These are phyloP conservation scores for Scophthalmus maximus DNA, from an alignment of 2,113 vertebrate species.

Conservation along the genomic window DNA sequence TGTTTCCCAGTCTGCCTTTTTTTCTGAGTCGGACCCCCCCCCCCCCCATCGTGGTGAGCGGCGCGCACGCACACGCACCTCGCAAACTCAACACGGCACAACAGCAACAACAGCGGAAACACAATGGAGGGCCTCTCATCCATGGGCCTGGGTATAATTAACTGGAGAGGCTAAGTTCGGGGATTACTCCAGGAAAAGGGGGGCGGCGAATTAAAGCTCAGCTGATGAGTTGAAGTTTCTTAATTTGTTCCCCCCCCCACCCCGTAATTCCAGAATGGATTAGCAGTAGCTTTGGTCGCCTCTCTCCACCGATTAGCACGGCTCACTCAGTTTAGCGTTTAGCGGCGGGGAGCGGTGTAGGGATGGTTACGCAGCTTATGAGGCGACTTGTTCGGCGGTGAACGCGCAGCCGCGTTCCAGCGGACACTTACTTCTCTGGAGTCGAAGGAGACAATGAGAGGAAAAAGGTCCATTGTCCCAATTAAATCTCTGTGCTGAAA, in stretches of 20 bases:
- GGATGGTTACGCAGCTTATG: constrained; percentile 71
- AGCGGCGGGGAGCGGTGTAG: constrained; percentile 49
- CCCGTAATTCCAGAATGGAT: constrained; percentile 85
- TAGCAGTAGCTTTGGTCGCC: constrained; percentile 84
- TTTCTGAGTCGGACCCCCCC: no score
- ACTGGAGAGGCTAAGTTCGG: constrained; percentile 82
- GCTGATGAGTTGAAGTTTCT: constrained; percentile 87
- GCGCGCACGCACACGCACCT: constrained; percentile 13
- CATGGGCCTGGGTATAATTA: constrained; percentile 80
- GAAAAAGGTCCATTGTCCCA: constrained; percentile 34
- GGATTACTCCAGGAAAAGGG: constrained; percentile 85
- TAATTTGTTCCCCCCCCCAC: constrained; percentile 86
- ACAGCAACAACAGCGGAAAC: constrained; percentile 60
- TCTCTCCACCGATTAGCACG: constrained; percentile 80
- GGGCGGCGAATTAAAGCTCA: constrained; percentile 82
- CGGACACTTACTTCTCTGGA: constrained; percentile 57
- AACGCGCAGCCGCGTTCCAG: constrained; percentile 53
- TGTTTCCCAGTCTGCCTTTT: constrained; percentile 31
- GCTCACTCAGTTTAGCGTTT: constrained; percentile 71
- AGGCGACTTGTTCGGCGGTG: constrained; percentile 55
- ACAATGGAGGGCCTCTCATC: constrained; percentile 75
- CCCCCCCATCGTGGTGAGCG: no score
- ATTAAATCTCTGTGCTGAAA: constrained; percentile 49
- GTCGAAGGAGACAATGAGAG: constrained; percentile 47
- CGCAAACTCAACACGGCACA: constrained; percentile 43